Base-by-base conservation (phyloP, 2,888 invertebrate genomes). In the Candidula unifasciata region DNA sequence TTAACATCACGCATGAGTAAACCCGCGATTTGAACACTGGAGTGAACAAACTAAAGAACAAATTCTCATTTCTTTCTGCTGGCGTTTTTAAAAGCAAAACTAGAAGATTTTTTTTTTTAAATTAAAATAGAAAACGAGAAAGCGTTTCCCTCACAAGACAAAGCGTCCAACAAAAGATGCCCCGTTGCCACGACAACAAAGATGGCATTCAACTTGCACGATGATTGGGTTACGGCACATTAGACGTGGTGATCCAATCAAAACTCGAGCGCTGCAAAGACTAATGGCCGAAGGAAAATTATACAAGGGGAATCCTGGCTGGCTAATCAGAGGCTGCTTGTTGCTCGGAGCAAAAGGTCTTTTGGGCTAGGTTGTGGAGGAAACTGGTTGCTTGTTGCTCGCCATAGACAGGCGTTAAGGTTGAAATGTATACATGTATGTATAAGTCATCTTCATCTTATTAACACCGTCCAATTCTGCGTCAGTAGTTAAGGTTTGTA, bases 181-280 rank as follows among this genome's bases (percentile, higher is more conserved):
- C 74, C 44, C 73, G 82, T 74, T 27, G 27, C 82, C 74, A 82
- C 74, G 74, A 82, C 82, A 74, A 74, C 82, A 82, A 64, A 74
- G 82, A 64, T 74, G 44, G 37, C 82, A 82, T 74, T 74, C 60
- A n/a, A 64, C 35, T 33, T 54, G 73, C 52, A 44, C 35, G 82
- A n/a, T 82, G 82, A 82, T 82, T 74, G 82, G 82, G 64, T 82
- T 82, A 82, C 33, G 74, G 82, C 37, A 44, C 37, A 73, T 60
- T 54, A 71, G 74, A 27, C 64, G 35, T 64, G 24, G 74, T 74
- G 64, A 74, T 74, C 73, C 82, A 60, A 82, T 74, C 74, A 74
- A 82, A 82, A 60, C 64, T 57, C 30, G 33, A 52, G 33, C 57
- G 57, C 33, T 8, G 30, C 37, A 57, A 24, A 54, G 66, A 57